Percentiles rank a stretch among this genome's conserved stretches.
phyloP scores from a whole-genome alignment of 2,888 invertebrate genomes.

The Plagiodera versicolora region DNA sequence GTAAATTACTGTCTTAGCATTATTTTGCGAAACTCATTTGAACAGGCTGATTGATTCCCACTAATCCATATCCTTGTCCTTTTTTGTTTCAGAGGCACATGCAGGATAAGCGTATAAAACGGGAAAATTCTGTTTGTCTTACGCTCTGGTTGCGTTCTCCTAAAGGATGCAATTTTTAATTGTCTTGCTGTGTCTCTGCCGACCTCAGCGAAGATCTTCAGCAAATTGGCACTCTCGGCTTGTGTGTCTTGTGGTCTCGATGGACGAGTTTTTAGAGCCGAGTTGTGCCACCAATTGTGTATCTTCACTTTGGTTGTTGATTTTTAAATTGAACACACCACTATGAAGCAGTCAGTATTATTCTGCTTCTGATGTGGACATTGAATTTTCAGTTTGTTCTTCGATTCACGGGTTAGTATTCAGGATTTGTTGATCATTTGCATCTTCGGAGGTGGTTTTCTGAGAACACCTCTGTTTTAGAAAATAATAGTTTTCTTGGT shows the following conservation, averaged over 20 bases:
- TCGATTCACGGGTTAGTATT: constrained; percentile 11
- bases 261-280: constrained; percentile 10
- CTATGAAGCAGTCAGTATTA: constrained; percentile 11
- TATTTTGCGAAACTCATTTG: background rate
- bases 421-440: background rate
- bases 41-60: background rate
- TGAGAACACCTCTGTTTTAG: background rate
- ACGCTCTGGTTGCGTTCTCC: constrained; percentile 46
- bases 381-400: constrained; percentile 4
- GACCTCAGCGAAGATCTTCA: constrained; percentile 15
- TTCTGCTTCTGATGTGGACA: constrained; percentile 4
- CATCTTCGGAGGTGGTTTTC: background rate
- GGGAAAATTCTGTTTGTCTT: constrained; percentile 38
- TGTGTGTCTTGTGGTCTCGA: background rate
- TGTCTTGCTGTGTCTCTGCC: constrained; percentile 50
- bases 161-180: constrained; percentile 44
- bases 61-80: constrained; percentile 48
- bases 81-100: constrained; percentile 82
- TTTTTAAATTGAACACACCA: background rate
- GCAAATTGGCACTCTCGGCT: constrained; percentile 13
- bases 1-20: background rate
- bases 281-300: background rate
- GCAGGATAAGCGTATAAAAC: constrained; percentile 66
- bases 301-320: background rate
- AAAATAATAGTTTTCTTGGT: background rate